These are phyloP conservation scores for Ormia ochracea DNA, from an alignment of 2,888 invertebrate genomes.

Conservation along the genomic window DNA sequence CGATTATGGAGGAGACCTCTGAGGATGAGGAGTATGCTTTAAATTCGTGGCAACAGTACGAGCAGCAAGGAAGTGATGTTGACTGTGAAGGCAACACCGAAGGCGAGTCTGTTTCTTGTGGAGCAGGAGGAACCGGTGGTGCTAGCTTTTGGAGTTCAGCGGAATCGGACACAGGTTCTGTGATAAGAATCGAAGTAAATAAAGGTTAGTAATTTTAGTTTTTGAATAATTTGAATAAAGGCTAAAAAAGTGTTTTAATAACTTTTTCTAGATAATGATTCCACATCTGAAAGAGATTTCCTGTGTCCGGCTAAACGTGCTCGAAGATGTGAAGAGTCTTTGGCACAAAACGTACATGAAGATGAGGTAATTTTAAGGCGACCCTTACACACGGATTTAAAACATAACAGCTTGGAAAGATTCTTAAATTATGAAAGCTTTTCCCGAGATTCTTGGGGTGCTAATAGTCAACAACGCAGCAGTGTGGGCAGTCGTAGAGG, in stretches of 20 bases:
- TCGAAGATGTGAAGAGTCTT: conserved; percentile 79
- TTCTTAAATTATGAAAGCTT: conserved; percentile 69
- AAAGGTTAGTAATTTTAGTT: conserved; percentile 69
- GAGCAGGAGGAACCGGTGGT: conserved; percentile 22
- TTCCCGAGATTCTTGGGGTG: conserved; percentile 68
- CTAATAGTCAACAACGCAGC: conserved; percentile 67
- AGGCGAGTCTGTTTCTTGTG: conserved; percentile 15
- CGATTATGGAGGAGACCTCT: conserved; percentile 92
- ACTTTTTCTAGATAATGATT: conserved; percentile 74
- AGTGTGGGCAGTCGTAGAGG: conserved; percentile 70
- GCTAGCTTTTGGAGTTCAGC: conserved; percentile 78
- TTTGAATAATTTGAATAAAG: not conserved
- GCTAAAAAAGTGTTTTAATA: conserved; percentile 19
- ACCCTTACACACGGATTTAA: conserved; percentile 64
- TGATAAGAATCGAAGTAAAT: conserved; percentile 82
- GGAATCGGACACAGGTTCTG: conserved; percentile 89
- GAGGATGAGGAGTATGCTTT: conserved; percentile 81
- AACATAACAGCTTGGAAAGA: conserved; percentile 70
- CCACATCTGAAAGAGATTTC: conserved; percentile 83
- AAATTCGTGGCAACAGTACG: conserved; percentile 73
- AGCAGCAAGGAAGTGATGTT: conserved; percentile 61
- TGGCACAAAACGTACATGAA: conserved; percentile 30
- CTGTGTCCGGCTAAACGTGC: conserved; percentile 86
- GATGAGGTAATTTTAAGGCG: conserved; percentile 50
- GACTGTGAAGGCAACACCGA: conserved; percentile 44